Conservation (phyloP, 2,888 invertebrate genomes). For the Erebia epiphron region DNA sequence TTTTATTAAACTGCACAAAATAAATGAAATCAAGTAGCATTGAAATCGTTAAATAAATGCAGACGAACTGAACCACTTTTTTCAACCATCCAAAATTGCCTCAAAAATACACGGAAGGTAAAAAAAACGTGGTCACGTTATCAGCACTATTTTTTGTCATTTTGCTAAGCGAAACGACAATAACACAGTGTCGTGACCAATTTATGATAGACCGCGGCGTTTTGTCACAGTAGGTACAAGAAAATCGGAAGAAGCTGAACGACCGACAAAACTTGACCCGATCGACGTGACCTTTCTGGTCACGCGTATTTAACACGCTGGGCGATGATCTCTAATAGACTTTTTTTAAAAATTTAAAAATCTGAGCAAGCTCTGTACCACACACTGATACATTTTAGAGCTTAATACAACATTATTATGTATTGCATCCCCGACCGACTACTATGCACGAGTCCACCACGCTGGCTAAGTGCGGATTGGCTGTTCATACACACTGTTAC, state of each 20-base stretch:
- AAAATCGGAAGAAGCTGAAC: slow-evolving; percentile 35
- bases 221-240: slow-evolving; percentile 37
- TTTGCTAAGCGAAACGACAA: slow-evolving; percentile 19
- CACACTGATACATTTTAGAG: too few relatives aligned
- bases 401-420: too few relatives aligned
- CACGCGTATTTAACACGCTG: slow-evolving; percentile 43
- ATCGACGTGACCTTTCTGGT: slow-evolving; percentile 57
- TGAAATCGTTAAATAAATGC: background rate
- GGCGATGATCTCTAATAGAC: slow-evolving; percentile 12
- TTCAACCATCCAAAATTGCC: background rate
- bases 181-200: slow-evolving; percentile 20
- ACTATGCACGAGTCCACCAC: too few relatives aligned
- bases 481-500: too few relatives aligned
- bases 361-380: too few relatives aligned
- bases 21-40: background rate
- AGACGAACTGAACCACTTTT: background rate
- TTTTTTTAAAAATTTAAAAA: too few relatives aligned
- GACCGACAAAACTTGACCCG: slow-evolving; percentile 32
- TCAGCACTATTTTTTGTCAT: slow-evolving; percentile 12
- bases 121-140: slow-evolving; percentile 16
- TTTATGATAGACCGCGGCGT: slow-evolving; percentile 47
- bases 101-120: background rate
- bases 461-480: too few relatives aligned
- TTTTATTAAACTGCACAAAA: too few relatives aligned
- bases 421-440: too few relatives aligned